Evolutionary conservation across 2,113 vertebrate genomes (phyloP), one percentile per base, ranked within the genome.

Genomic region (Bombycilla garrulus): DNA sequence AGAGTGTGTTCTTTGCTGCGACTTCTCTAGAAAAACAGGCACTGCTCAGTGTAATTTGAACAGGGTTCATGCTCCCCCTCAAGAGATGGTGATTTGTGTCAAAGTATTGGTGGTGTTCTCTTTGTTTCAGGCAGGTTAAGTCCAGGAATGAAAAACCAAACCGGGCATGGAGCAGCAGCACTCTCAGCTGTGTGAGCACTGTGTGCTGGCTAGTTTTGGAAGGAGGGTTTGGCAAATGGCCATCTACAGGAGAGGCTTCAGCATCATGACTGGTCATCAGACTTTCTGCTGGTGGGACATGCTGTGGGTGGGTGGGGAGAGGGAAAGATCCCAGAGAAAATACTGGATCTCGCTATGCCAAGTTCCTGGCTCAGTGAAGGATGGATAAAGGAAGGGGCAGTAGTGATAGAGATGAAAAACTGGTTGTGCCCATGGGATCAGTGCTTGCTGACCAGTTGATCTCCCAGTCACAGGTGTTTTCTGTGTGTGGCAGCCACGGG

Each of bases 401-500:
- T 16, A 18, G 51, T 0, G 0, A 50, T 10, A 33, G 38, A 60
- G 28, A 10, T 53, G 17, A n/a, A 72, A 80, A 83, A 62, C 9
- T 62, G 35, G 9, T 42, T 54, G 5, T 9, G 9, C 23, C 18
- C 7, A 10, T 8, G 23, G 47, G 26, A 69, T 12, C 20, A 26
- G 3, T 40, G 54, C 9, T 81, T 28, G 24, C 50, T 42, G n/a
- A 28, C 7, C 64, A 62, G 35, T 42, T 86, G 50, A 48, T 70
- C 64, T 94, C 38, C 18, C 44, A 58, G 50, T 10, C 50, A 61
- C 25, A 66, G 74, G 3, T 60, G 20, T 40, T 61, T 50, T 36
- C 44, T 71, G 0, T 12, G 8, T 47, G 13, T 57, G 45, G 25
- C 26, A 81, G 38, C 20, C 9, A 15, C 0, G 1, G 31, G 17